Conservation (phyloP, 1,140 invertebrate species). For the Monomorium pharaonis region DNA sequence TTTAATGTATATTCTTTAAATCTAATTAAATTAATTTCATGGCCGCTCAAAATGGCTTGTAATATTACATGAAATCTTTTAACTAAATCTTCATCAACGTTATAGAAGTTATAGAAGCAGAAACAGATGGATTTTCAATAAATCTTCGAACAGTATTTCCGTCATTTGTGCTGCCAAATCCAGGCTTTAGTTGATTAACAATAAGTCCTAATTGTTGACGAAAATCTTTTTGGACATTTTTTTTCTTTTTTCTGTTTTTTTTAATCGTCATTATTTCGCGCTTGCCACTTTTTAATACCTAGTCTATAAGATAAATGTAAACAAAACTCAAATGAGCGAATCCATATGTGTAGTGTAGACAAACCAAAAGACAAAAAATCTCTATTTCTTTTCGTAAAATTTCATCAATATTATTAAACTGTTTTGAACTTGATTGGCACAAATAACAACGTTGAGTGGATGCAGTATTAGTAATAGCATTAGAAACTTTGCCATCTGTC, state of each 20-base stretch:
- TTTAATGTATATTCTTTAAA: too few species aligned
- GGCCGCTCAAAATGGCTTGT: too few species aligned
- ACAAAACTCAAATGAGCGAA: conserved; percentile 76
- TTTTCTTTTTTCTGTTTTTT: neutral
- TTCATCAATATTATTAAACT: conserved; percentile 78
- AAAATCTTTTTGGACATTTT: neutral
- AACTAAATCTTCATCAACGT: conserved; percentile 63
- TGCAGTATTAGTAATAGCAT: neutral
- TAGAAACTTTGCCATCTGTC: neutral
- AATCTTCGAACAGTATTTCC: conserved; percentile 79
- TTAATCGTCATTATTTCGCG: neutral
- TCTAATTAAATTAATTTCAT: too few species aligned
- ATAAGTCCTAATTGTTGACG: neutral
- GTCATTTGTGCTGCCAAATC: conserved; percentile 41
- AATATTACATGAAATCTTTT: neutral
- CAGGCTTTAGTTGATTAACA: conserved; percentile 2
- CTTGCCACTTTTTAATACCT: conserved; percentile 68
- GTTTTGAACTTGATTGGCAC: conserved; percentile 69
- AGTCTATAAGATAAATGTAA: conserved; percentile 77
- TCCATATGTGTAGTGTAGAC: conserved; percentile 52
- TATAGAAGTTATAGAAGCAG: conserved; percentile 73
- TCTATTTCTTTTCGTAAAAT: conserved; percentile 62
- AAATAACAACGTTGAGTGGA: neutral
- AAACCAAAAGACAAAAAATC: too few species aligned
- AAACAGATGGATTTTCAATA: conserved; percentile 61